Evolutionary conservation across 2,113 vertebrate species (phyloP).

Genomic region (Gracilinanus agilis): DNA sequence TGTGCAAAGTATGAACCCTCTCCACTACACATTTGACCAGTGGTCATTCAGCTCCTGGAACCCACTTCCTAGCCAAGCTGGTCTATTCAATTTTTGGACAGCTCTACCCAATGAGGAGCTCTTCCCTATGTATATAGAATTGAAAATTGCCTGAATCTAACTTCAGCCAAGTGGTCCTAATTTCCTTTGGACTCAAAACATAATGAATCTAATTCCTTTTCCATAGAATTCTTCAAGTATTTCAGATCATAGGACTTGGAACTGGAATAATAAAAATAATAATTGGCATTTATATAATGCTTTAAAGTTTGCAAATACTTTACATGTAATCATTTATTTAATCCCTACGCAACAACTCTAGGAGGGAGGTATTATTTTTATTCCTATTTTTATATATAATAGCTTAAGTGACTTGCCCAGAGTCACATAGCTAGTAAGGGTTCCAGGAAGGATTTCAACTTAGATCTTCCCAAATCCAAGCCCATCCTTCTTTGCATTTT

Average conservation of each 20-base stretch:
- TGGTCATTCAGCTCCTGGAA: background rate
- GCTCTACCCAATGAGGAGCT: background rate
- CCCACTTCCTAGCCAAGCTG: background rate
- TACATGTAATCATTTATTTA: background rate
- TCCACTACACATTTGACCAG: background rate
- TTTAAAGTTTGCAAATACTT: background rate
- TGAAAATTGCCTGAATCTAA: background rate
- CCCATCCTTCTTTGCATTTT: no score
- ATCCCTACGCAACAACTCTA: background rate
- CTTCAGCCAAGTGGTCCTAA: background rate
- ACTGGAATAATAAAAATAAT: background rate
- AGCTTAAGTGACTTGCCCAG: background rate
- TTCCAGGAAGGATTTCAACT: background rate
- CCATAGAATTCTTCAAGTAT: background rate
- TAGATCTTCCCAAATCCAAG: background rate
- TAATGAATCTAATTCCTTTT: background rate
- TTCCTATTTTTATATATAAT: background rate
- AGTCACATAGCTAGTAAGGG: background rate
- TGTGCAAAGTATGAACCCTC: background rate
- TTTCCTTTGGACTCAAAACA: background rate
- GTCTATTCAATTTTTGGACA: background rate
- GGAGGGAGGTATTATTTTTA: background rate
- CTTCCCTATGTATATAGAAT: background rate
- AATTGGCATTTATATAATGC: background rate
- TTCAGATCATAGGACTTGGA: background rate